Percentiles rank a stretch among this genome's conserved stretches.
Conservation (phyloP, 2,888 invertebrate species). For the Cataglyphis cursor region DNA sequence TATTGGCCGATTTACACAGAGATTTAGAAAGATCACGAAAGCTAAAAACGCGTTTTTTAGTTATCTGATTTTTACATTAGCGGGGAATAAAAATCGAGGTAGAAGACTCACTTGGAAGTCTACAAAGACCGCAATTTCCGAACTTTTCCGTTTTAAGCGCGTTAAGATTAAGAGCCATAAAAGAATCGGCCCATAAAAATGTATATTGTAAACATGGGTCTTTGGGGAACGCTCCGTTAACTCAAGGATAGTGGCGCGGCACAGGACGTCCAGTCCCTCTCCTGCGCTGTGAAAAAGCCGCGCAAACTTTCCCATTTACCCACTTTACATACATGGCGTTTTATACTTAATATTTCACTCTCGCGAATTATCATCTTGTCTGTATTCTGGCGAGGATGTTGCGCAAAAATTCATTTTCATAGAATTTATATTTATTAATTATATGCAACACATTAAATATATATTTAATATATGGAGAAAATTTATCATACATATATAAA, state of each 20-base stretch:
- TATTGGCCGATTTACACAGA: constrained; percentile 11
- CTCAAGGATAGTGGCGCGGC: constrained; percentile 14
- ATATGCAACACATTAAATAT: not conserved
- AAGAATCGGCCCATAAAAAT: constrained; percentile 75
- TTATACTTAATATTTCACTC: constrained; percentile 62
- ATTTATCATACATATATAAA: not conserved
- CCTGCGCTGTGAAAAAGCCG: constrained; percentile 37
- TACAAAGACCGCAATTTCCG: constrained; percentile 23
- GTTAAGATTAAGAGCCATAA: constrained; percentile 70
- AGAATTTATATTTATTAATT: not conserved
- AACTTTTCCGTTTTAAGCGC: constrained; percentile 65
- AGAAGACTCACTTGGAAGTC: constrained; percentile 21
- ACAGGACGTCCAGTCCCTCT: constrained; percentile 17
- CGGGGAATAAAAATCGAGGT: constrained; percentile 3
- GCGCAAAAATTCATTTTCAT: constrained; percentile 4
- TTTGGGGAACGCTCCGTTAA: constrained; percentile 45
- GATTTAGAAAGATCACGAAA: not conserved
- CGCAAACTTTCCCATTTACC: constrained; percentile 61
- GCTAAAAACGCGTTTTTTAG: not conserved
- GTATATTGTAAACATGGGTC: constrained; percentile 71
- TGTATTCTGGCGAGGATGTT: constrained; percentile 16
- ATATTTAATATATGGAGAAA: not conserved
- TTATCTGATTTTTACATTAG: constrained; percentile 6
- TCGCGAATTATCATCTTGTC: constrained; percentile 42
- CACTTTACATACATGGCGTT: constrained; percentile 35